Evolutionary conservation across 2,797 vertebrate species (phyloP), one percentile per base, ranked within the genome.

Genomic region (Sitta carolinensis): DNA sequence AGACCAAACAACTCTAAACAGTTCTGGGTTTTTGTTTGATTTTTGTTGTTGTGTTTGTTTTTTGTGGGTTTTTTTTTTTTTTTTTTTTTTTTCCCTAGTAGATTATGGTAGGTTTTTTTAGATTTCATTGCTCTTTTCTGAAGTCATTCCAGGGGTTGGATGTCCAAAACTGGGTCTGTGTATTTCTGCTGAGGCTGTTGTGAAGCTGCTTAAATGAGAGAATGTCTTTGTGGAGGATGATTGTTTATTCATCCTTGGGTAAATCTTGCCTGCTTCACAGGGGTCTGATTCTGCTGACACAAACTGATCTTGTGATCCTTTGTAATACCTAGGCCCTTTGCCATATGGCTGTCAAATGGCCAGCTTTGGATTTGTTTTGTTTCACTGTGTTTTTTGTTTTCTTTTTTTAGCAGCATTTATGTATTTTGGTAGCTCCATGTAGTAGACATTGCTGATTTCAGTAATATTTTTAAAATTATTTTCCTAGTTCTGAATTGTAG

Each of bases 41-140:
- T 75, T 15, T 40, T 58, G 23, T 20, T 64, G 10, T 26, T 23
- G 7, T 51, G 21, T 5, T 34, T 38, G 26, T 9, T 22, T 42
- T 42, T 42, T 48, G 47, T 42, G 14, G 43, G 43, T 5, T 3
- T 5, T 1, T 6, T 6, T 12, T 10, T 10, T 15, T 19, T 5
- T 0, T n/a, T 1, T 7, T 6, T 12, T 10, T 10, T 15, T 19
- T 5, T 0, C 0, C 1, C 8, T 7, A 2, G 23, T 51, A 70
- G 16, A 32, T 51, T 40, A 14, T 61, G 13, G 1, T 3, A 8
- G 5, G 1, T 2, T 20, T 43, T 51, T 61, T 67, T 40, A 32
- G 11, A 43, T 20, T 51, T 57, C 25, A 11, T 29, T 78, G 11
- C 3, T 59, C 8, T 70, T 70, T 76, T 75, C 32, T 73, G 43